phyloP scores from a whole-genome alignment of 2,888 invertebrate genomes.

The Latrodectus hesperus region DNA sequence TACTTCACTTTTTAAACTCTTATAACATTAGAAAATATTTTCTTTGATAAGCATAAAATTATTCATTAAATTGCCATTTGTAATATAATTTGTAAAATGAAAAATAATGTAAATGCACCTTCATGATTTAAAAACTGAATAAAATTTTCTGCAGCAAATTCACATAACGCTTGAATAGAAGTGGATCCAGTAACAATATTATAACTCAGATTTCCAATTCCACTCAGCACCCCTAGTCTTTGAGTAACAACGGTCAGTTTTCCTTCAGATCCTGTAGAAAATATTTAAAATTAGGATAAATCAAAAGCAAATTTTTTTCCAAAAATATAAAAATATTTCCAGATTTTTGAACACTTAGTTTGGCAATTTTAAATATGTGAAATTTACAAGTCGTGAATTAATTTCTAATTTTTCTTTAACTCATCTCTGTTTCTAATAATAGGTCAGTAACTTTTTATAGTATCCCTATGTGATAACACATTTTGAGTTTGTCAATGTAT shows the following conservation, averaged over 20 bases:
- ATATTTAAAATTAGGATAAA: not conserved
- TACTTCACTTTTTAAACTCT: not conserved
- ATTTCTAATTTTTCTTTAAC: too few relatives aligned
- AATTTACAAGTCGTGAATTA: too few relatives aligned
- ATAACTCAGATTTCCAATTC: slow-evolving; percentile 83
- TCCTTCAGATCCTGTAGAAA: slow-evolving; percentile 82
- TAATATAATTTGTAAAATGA: not conserved
- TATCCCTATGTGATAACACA: too few relatives aligned
- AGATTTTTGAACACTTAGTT: too few relatives aligned
- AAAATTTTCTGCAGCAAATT: slow-evolving; percentile 81
- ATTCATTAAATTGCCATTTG: too few relatives aligned
- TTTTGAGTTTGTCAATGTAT: too few relatives aligned
- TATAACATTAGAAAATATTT: not conserved
- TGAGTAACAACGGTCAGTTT: slow-evolving; percentile 92
- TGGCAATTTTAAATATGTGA: too few relatives aligned
- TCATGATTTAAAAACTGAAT: slow-evolving; percentile 88
- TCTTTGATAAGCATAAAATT: too few relatives aligned
- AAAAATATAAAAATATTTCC: too few relatives aligned
- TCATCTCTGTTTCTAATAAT: too few relatives aligned
- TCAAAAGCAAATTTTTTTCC: too few relatives aligned
- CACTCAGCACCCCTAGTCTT: slow-evolving; percentile 87
- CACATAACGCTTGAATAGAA: slow-evolving; percentile 79
- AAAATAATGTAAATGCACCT: slow-evolving; percentile 74
- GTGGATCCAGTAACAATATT: slow-evolving; percentile 81
- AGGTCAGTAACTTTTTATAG: too few relatives aligned